Conservation (phyloP, 2,797 vertebrate genomes). For the Chaetodon trifasciatus region DNA sequence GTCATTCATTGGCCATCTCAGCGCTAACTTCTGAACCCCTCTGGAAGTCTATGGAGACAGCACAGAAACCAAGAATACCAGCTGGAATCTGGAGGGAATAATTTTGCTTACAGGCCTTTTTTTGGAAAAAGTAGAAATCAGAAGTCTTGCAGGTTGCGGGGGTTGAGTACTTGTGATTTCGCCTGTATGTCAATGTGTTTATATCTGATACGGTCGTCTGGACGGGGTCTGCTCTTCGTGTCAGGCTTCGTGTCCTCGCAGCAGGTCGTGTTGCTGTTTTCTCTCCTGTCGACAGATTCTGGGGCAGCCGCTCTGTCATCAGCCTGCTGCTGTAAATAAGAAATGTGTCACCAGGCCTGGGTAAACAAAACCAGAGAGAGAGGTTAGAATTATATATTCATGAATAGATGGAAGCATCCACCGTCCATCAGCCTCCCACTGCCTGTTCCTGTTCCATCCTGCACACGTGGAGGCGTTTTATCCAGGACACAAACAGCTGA, state of each 20-base stretch:
- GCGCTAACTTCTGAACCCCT: too few species aligned
- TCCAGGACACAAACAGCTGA: not conserved
- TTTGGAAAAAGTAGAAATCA: too few species aligned
- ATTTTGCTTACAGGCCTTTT: too few species aligned
- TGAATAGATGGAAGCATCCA: not conserved
- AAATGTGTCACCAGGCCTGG: not conserved
- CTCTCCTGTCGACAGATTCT: not conserved
- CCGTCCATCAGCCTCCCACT: not conserved
- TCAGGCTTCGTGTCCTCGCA: not conserved
- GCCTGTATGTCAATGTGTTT: not conserved
- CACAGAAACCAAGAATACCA: too few species aligned
- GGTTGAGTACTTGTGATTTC: not conserved
- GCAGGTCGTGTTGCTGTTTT: not conserved
- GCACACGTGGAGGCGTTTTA: conserved; percentile 1
- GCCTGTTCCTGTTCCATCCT: not conserved
- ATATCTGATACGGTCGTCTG: not conserved
- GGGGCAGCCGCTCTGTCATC: not conserved
- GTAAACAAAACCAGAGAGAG: conserved; percentile 7
- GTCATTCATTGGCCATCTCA: too few species aligned
- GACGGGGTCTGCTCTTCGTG: too few species aligned
- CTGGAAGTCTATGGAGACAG: too few species aligned
- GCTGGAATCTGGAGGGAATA: too few species aligned
- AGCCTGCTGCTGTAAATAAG: conserved; percentile 14
- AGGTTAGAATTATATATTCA: conserved; percentile 7
- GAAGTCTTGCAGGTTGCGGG: not conserved